A percentile compares a stretch with the other conserved stretches of the same genome.
phyloP scores from a whole-genome alignment of 1,140 invertebrate species.

The Panulirus ornatus region DNA sequence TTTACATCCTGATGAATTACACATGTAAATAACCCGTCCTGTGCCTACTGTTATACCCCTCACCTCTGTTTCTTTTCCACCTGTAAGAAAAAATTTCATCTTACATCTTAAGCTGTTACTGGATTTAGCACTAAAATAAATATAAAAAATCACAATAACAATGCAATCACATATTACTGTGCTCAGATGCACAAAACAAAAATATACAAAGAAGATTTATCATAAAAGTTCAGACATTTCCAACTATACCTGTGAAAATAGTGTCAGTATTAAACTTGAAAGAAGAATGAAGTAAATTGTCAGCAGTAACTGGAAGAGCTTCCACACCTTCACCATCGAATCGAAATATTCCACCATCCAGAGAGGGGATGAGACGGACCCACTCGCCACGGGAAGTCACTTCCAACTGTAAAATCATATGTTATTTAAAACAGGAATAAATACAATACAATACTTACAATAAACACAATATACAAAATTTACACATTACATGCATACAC shows the following conservation, averaged over 20 bases:
- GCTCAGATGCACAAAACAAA: background rate
- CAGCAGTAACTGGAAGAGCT: constrained; percentile 90
- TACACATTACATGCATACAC: too few relatives aligned
- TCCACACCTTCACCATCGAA: constrained; percentile 93
- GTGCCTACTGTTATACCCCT: constrained; percentile 80
- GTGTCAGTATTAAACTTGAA: constrained; percentile 90
- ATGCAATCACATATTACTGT: too few relatives aligned
- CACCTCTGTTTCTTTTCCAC: constrained; percentile 81
- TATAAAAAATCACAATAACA: too few relatives aligned
- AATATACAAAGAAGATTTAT: constrained; percentile 27
- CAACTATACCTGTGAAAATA: constrained; percentile 87
- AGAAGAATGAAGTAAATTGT: constrained; percentile 88
- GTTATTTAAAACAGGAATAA: too few relatives aligned
- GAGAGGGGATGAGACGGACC: constrained; percentile 92
- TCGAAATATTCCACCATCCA: constrained; percentile 93
- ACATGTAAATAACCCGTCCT: constrained; percentile 89
- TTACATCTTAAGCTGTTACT: too few relatives aligned
- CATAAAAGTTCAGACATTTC: too few relatives aligned
- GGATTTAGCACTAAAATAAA: too few relatives aligned
- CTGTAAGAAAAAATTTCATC: constrained; percentile 75
- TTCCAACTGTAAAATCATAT: constrained; percentile 80
- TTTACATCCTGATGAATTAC: constrained; percentile 85
- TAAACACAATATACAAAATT: too few relatives aligned
- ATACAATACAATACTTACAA: too few relatives aligned
- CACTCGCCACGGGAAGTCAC: constrained; percentile 91